Percentiles rank a stretch among this genome's conserved stretches.
Evolutionary conservation across 2,888 invertebrate genomes (phyloP).

Genomic region (Patella caerulea): DNA sequence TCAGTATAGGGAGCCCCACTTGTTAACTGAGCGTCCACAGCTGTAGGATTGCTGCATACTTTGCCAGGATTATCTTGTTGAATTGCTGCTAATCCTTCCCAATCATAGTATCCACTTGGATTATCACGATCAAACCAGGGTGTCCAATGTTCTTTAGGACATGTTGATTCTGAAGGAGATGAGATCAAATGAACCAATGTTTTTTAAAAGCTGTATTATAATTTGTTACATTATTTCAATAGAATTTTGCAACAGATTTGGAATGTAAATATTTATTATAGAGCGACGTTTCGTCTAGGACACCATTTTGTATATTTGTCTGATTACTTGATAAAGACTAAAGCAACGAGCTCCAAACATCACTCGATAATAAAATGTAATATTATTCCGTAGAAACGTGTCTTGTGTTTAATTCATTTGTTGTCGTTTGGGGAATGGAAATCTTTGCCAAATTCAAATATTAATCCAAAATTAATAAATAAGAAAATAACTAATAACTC

Average conservation of each 20-base stretch:
- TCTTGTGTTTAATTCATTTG: too few relatives aligned
- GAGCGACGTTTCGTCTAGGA: too few relatives aligned
- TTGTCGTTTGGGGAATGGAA: too few relatives aligned
- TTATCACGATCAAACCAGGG: constrained; percentile 1
- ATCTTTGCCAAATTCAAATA: too few relatives aligned
- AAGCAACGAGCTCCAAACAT: too few relatives aligned
- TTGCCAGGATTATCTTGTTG: background rate
- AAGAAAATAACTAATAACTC: too few relatives aligned
- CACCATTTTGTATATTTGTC: too few relatives aligned
- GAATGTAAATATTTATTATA: background rate
- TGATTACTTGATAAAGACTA: too few relatives aligned
- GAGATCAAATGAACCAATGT: background rate
- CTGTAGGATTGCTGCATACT: background rate
- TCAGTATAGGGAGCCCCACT: background rate
- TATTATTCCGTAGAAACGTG: too few relatives aligned
- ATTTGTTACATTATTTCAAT: background rate
- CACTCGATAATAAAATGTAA: too few relatives aligned
- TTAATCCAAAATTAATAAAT: too few relatives aligned
- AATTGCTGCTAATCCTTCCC: background rate
- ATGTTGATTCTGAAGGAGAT: background rate
- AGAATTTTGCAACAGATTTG: background rate
- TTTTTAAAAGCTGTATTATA: too few relatives aligned
- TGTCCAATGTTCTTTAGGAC: background rate
- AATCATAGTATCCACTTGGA: background rate
- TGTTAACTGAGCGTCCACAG: background rate